Evolutionary conservation across 2,888 invertebrate species (phyloP), one percentile per base, ranked within the genome.

Genomic region (Tiliacea citrago): DNA sequence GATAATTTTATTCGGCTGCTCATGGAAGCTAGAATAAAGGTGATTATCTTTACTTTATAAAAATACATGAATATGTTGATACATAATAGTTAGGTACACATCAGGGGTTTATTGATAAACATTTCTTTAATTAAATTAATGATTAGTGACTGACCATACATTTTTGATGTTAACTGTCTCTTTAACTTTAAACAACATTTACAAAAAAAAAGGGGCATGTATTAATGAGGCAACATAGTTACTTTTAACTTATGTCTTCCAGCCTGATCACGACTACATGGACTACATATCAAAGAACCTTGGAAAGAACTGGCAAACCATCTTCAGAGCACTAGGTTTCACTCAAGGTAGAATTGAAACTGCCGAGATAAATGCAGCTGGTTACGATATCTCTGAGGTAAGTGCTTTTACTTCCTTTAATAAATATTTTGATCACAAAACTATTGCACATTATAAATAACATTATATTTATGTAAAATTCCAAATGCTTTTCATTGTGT

Each of bases 291-390:
- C 97, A 58, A 96, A 96, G 75, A 97, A 97, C 90, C 93, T 97
- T 53, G 97, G 97, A 21, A 95, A 94, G 75, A 96, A 97, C 49
- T 98, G 97, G 97, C 95, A 96, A 84, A 94, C 94, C 72, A 92
- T 97, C 73, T 97, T 97, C 73, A 94, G 97, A 85, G 93, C 92
- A 62, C 91, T 97, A 29, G 97, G 96, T 7, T 97, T 97, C 88
- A 95, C 96, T 1, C 97, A 97, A 73, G 97, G 97, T 0, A 96
- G 97, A 88, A 97, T 97, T 85, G 97, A 97, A 82, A 97, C 97
- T 65, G 96, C 97, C 81, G 95, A 97, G 83, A 94, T 95, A 76
- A 93, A 95, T 82, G 92, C 91, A 70, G 91, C 90, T 47, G 93
- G 93, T 73, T 95, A 94, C 90, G 97, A 97, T 29, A 93, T 97